Conservation (phyloP, 2,888 invertebrate species). For the Venustoraphidia nigricollis region DNA sequence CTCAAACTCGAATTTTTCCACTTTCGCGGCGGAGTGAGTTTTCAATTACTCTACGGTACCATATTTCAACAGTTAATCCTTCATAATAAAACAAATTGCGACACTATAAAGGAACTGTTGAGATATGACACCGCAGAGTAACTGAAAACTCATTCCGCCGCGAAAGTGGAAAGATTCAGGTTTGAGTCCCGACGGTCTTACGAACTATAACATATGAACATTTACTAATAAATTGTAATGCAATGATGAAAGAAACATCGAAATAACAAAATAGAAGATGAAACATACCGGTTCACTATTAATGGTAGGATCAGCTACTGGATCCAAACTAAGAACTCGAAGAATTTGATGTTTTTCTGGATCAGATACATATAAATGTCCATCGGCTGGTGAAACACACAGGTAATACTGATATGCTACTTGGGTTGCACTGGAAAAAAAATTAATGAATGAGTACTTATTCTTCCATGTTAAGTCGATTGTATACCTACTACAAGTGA, state of each 20-base stretch:
- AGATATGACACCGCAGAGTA: too few relatives aligned
- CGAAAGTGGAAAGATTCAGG: too few relatives aligned
- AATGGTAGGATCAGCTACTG: constrained; percentile 65
- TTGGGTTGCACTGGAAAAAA: constrained; percentile 67
- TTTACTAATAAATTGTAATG: background rate
- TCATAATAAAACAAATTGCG: too few relatives aligned
- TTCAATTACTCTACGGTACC: too few relatives aligned
- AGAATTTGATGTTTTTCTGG: constrained; percentile 85
- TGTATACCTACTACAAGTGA: too few relatives aligned
- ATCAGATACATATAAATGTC: constrained; percentile 90
- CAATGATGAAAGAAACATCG: background rate
- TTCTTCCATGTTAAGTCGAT: background rate
- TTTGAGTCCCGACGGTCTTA: too few relatives aligned
- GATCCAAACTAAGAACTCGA: constrained; percentile 59
- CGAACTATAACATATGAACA: too few relatives aligned
- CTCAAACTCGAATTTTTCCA: too few relatives aligned
- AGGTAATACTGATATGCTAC: constrained; percentile 95
- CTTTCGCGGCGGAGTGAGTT: too few relatives aligned
- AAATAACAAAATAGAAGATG: background rate
- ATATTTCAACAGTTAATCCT: too few relatives aligned
- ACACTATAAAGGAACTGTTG: too few relatives aligned
- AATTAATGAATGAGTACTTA: constrained; percentile 3
- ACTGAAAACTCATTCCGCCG: too few relatives aligned
- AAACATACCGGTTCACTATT: constrained; percentile 57
- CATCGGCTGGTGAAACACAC: constrained; percentile 91